Conservation (phyloP, 2,888 invertebrate genomes). For the Melinopterus prodromus region DNA sequence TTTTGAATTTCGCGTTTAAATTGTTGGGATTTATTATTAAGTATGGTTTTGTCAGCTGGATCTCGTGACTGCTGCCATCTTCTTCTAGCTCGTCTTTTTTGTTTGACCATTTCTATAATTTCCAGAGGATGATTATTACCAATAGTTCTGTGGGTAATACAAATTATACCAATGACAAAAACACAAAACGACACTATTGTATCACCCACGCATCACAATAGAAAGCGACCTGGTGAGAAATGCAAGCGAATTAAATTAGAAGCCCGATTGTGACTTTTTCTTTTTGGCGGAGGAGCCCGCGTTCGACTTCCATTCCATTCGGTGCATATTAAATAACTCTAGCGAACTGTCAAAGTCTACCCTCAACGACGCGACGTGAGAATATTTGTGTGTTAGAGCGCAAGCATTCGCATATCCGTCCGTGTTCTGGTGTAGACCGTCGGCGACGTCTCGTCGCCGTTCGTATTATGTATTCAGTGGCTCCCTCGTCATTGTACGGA, state of each 20-base stretch:
- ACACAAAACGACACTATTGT: no score
- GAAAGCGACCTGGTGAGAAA: background rate
- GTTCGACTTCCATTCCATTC: constrained; percentile 17
- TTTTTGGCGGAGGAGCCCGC: background rate
- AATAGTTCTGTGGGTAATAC: no score
- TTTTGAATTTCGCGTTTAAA: no score
- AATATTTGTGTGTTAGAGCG: background rate
- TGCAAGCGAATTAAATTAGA: background rate
- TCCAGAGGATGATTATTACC: no score
- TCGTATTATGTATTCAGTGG: constrained; percentile 34
- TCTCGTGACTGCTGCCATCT: no score
- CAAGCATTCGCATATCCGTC: background rate
- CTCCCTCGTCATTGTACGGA: constrained; percentile 34
- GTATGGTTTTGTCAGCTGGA: no score
- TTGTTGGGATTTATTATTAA: no score
- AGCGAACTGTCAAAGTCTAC: constrained; percentile 30
- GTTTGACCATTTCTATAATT: no score
- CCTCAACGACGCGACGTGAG: background rate
- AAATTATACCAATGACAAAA: no score
- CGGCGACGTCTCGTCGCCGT: constrained; percentile 27
- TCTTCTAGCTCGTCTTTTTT: no score
- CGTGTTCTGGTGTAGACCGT: constrained; percentile 28
- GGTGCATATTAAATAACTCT: constrained; percentile 34
- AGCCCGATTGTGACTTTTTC: background rate
- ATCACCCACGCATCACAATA: background rate